Percentiles rank a stretch among this genome's conserved stretches.
These are phyloP conservation scores for Caranx ignobilis DNA, from an alignment of 2,113 vertebrate species.

Conservation along the genomic window DNA sequence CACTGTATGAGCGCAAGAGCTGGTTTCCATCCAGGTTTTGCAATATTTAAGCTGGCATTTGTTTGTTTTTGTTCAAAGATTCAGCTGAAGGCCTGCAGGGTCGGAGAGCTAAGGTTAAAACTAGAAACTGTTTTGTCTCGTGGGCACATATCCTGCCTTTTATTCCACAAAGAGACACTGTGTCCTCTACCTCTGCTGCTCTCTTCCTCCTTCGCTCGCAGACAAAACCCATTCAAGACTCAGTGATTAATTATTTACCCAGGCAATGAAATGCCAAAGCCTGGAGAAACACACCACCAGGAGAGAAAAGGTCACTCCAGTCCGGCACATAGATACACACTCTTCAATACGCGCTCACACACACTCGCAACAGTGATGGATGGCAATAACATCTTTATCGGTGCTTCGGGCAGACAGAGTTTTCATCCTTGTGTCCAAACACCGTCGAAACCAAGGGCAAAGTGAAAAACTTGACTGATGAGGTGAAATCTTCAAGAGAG, in stretches of 20 bases:
- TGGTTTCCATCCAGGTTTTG: neutral
- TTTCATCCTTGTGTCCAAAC: conserved; percentile 63
- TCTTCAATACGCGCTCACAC: conserved; percentile 22
- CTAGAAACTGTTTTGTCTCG: conserved; percentile 29
- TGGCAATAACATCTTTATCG: conserved; percentile 73
- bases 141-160: conserved; percentile 35
- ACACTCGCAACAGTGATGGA: conserved; percentile 65
- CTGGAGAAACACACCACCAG: conserved; percentile 67
- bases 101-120: conserved; percentile 41
- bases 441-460: conserved; percentile 59
- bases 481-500: conserved; percentile 36
- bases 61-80: neutral
- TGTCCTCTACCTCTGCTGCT: conserved; percentile 63
- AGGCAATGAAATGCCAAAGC: conserved; percentile 80
- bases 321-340: conserved; percentile 43
- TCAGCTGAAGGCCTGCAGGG: neutral
- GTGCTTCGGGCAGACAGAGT: conserved; percentile 56
- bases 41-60: neutral
- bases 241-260: conserved; percentile 80
- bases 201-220: conserved; percentile 54
- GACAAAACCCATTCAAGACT: conserved; percentile 69
- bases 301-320: conserved; percentile 78
- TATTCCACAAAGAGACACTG: conserved; percentile 46
- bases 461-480: conserved; percentile 60
- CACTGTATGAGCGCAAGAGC: too few relatives aligned